phyloP scores from a whole-genome alignment of 2,113 vertebrate species.

The Aspidoscelis tigris region DNA sequence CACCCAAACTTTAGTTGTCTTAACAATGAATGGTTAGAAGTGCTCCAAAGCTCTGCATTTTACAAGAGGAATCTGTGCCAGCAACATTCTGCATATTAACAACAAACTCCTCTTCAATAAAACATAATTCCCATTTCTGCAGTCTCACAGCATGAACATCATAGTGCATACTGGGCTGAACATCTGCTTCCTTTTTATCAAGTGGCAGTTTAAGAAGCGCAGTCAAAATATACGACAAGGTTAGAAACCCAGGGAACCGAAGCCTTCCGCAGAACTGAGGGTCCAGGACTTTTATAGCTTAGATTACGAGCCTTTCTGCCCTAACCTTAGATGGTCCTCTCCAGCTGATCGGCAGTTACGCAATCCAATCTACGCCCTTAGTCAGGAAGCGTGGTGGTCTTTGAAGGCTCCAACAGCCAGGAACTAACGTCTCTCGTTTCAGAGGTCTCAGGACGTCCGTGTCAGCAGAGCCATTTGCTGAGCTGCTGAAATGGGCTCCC shows the following conservation, averaged over 20 bases:
- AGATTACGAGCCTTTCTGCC: no score
- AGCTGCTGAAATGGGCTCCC: no score
- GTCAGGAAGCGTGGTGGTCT: no score
- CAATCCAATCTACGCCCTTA: no score
- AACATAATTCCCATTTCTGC: conserved; percentile 51
- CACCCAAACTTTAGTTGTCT: not conserved
- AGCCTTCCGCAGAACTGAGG: not conserved
- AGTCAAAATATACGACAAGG: conserved; percentile 30
- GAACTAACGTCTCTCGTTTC: no score
- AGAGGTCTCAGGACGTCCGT: no score
- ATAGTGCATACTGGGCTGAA: conserved; percentile 45
- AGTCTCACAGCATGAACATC: conserved; percentile 54
- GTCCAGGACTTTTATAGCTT: not conserved
- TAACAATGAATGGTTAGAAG: conserved; percentile 45
- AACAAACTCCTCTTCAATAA: conserved; percentile 59
- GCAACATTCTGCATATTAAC: conserved; percentile 59
- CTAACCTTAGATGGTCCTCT: no score
- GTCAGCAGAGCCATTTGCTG: no score
- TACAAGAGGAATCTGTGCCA: conserved; percentile 59
- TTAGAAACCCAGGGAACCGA: conserved; percentile 32
- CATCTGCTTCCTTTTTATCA: conserved; percentile 69
- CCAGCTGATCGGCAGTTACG: no score
- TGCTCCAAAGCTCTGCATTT: conserved; percentile 50
- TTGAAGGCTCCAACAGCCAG: no score
- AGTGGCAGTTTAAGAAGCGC: conserved; percentile 50